phyloP scores from a whole-genome alignment of 2,888 invertebrate genomes.

The Strigamia maritima region DNA sequence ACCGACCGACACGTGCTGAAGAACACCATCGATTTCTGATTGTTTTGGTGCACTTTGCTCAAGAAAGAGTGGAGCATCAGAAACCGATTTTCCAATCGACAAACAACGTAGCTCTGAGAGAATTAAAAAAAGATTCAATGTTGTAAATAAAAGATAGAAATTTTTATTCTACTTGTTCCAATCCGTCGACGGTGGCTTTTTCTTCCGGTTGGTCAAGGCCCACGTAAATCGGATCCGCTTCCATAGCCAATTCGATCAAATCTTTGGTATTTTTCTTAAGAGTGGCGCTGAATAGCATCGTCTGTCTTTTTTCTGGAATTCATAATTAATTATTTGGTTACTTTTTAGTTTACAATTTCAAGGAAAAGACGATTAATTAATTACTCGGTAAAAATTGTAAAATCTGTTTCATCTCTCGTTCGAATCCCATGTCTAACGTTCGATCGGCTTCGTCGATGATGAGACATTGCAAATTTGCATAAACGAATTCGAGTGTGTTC shows the following conservation, averaged over 20 bases:
- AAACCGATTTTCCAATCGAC: slow-evolving; percentile 91
- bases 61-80: slow-evolving; percentile 93
- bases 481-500: slow-evolving; percentile 86
- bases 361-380: no score
- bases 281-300: slow-evolving; percentile 97
- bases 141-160: no score
- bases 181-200: slow-evolving; percentile 58
- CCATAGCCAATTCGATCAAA: slow-evolving; percentile 80
- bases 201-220: slow-evolving; percentile 81
- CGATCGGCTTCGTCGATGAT: slow-evolving; percentile 98
- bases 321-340: slow-evolving; percentile 20
- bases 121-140: no score
- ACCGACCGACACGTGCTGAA: slow-evolving; percentile 97
- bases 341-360: no score
- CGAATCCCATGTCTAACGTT: slow-evolving; percentile 94
- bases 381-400: slow-evolving; percentile 86
- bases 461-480: slow-evolving; percentile 88
- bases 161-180: no score
- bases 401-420: slow-evolving; percentile 94
- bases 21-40: slow-evolving; percentile 86
- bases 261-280: slow-evolving; percentile 88
- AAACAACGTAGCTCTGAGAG: slow-evolving; percentile 92
- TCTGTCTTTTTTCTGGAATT: slow-evolving; percentile 80
- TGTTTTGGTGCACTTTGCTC: slow-evolving; percentile 91
- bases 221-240: slow-evolving; percentile 89